Conservation (phyloP, 2,888 invertebrate species). For the Dasypogon diadema region DNA sequence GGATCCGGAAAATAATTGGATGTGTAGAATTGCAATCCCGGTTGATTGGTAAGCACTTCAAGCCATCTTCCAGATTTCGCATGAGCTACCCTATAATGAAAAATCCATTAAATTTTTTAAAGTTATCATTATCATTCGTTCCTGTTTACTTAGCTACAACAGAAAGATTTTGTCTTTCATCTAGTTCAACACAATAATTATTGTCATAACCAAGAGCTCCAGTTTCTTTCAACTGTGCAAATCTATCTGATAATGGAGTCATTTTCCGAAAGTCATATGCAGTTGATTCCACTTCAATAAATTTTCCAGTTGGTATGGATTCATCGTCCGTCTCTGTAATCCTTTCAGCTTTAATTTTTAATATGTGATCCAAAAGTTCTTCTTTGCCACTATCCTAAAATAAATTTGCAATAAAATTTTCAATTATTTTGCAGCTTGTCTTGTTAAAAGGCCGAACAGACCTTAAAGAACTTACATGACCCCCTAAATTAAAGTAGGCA, state of each 20-base stretch:
- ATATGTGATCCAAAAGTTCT: slow-evolving; percentile 76
- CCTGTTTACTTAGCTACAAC: slow-evolving; percentile 74
- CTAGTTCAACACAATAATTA: slow-evolving; percentile 78
- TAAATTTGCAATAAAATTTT: no score
- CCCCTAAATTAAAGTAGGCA: slow-evolving; percentile 92
- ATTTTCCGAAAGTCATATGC: slow-evolving; percentile 80
- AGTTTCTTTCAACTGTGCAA: slow-evolving; percentile 75
- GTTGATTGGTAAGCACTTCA: slow-evolving; percentile 87
- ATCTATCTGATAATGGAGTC: slow-evolving; percentile 74
- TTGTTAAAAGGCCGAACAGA: no score
- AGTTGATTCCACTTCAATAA: slow-evolving; percentile 78
- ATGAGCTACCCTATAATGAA: slow-evolving; percentile 72
- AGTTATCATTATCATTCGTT: no score
- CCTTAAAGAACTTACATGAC: no score
- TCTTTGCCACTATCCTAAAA: slow-evolving; percentile 73
- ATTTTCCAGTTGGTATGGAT: slow-evolving; percentile 79
- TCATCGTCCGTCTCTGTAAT: slow-evolving; percentile 79
- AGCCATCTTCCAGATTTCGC: slow-evolving; percentile 79
- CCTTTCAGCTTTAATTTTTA: slow-evolving; percentile 81
- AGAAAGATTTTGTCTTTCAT: slow-evolving; percentile 44
- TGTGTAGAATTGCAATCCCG: slow-evolving; percentile 92
- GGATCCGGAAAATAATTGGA: slow-evolving; percentile 79
- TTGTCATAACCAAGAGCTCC: slow-evolving; percentile 83
- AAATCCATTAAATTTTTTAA: neutral
- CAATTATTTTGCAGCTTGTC: no score